These are phyloP conservation scores for Zhuqinia jingwanae DNA, from an alignment of 2,888 invertebrate species.

Conservation along the genomic window DNA sequence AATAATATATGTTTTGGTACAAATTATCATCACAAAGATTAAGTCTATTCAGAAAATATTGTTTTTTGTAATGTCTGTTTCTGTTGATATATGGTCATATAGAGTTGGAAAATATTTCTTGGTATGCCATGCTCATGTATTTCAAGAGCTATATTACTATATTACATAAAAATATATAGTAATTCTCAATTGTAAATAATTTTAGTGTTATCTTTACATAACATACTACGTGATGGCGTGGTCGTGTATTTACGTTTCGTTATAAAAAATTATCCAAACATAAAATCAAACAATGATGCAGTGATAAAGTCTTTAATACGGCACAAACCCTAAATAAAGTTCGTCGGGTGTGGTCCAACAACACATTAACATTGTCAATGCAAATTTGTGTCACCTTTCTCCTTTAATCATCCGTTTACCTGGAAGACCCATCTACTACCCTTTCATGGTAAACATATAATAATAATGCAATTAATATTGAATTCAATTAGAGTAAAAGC, in stretches of 20 bases:
- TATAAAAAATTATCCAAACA: too few species aligned
- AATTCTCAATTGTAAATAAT: too few species aligned
- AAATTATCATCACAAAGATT: neutral
- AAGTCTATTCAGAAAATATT: neutral
- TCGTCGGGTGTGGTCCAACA: slow-evolving; percentile 66
- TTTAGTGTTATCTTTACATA: too few species aligned
- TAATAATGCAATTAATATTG: neutral
- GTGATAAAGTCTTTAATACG: neutral
- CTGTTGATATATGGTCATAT: too few species aligned
- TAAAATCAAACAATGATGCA: too few species aligned
- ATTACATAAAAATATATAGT: too few species aligned
- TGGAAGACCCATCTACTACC: neutral
- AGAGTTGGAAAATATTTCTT: too few species aligned
- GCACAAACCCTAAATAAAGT: neutral
- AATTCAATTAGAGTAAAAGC: neutral
- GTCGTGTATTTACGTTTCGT: too few species aligned
- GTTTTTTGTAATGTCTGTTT: neutral
- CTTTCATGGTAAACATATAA: neutral
- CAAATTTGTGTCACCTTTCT: slow-evolving; percentile 63
- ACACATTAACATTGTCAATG: slow-evolving; percentile 53
- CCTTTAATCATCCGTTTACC: slow-evolving; percentile 61
- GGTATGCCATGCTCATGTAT: too few species aligned
- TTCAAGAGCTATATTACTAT: too few species aligned
- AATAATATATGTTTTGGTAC: neutral
- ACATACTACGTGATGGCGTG: too few species aligned